Base-by-base conservation (phyloP, 2,888 invertebrate species). In the Eupithecia subumbrata region DNA sequence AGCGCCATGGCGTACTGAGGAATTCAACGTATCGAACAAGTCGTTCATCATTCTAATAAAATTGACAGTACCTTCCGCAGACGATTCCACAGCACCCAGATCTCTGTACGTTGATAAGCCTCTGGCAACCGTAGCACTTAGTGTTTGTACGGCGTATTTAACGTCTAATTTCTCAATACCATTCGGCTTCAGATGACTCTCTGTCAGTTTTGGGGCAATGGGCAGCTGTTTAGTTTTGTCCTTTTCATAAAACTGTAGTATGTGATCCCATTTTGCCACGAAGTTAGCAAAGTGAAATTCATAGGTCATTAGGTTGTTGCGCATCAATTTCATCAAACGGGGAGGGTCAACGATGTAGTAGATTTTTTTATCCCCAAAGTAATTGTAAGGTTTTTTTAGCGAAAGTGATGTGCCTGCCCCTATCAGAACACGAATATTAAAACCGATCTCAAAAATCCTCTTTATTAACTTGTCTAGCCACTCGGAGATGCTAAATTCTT, bases 341-440 rank as follows among this genome's bases (percentile, higher is more conserved):
- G 82, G 84, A 60, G 82, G 78, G 76, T 86, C 85, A 80, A 84
- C 86, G 74, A 88, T 81, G 69, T 84, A 83, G 73, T 81, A 85
- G 45, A 85, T 83, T 79, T 85, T 87, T 76, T n/a, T 78, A 25
- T 74, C 48, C 71, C 77, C 78, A 22, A 86, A 70, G 71, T 72
- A 79, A 56, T 85, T 86, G 78, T 82, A 85, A 18, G 86, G 81
- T 66, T 66, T 74, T 25, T 85, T 79, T 22, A 70, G 70, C 37
- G 80, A 73, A 40, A 85, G 12, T 25, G 64, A 34, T 64, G 64
- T 5, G 34, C 64, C 34, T 16, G 64, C 64, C 16, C 78, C 12
- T 37, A 48, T 78, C 80, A 85, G 81, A 18, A 60, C 69, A 72
- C 81, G 40, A 18, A 86, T 71, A 8, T 82, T 75, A 22, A 86